Evolutionary conservation across 2,113 vertebrate genomes (phyloP).

Genomic region (Saiga tatarica): DNA sequence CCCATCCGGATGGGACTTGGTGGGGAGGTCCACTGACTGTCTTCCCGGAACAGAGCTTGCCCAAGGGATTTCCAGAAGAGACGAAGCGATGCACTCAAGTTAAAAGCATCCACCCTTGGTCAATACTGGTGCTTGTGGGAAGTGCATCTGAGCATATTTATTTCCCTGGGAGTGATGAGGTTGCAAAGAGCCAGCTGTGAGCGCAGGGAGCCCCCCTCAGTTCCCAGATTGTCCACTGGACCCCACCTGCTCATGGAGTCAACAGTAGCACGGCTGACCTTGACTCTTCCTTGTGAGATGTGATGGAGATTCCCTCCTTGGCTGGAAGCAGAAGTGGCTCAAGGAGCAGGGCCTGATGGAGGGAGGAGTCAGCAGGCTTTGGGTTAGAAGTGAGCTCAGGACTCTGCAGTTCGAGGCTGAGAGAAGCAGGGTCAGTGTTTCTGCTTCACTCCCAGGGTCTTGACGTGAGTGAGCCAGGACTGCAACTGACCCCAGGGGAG

Average conservation of each 20-base stretch:
- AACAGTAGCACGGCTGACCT: background rate
- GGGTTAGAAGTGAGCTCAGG: background rate
- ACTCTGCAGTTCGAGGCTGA: background rate
- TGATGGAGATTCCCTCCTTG: accelerated
- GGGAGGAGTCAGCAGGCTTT: background rate
- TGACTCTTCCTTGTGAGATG: background rate
- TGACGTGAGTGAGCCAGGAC: background rate
- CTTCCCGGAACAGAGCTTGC: background rate
- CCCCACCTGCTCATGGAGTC: background rate
- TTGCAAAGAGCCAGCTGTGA: background rate
- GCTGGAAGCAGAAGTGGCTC: background rate
- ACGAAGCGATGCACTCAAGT: background rate
- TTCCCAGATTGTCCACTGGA: accelerated
- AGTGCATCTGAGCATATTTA: background rate
- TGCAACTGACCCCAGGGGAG: background rate
- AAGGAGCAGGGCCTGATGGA: accelerated
- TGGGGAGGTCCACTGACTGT: no score
- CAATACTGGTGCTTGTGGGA: background rate
- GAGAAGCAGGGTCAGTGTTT: background rate
- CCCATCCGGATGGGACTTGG: no score
- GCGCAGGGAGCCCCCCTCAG: background rate
- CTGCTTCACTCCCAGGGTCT: background rate
- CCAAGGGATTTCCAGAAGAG: background rate
- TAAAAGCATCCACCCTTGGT: background rate
- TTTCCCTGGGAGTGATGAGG: background rate